phyloP scores from a whole-genome alignment of 1,140 invertebrate species.

The Chelonus insularis region DNA sequence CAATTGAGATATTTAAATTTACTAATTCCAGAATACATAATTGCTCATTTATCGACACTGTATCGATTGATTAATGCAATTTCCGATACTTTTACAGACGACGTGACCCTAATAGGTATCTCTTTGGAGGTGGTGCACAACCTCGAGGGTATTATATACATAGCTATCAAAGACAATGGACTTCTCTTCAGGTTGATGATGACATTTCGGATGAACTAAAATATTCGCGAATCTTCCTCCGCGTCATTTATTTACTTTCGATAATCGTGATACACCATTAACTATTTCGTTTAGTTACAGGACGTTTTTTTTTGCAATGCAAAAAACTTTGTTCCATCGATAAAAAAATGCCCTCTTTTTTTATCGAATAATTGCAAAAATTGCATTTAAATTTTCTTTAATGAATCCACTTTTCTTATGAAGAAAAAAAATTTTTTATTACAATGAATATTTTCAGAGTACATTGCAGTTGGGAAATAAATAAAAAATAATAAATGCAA shows the following conservation, averaged over 20 bases:
- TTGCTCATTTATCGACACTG: constrained; percentile 2
- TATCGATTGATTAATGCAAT: constrained; percentile 26
- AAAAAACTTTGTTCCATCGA: too few species aligned
- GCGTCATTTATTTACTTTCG: background rate
- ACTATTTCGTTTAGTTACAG: too few species aligned
- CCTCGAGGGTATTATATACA: background rate
- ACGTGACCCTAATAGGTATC: constrained; percentile 40
- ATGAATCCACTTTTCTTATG: too few species aligned
- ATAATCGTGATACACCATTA: background rate
- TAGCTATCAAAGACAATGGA: constrained; percentile 21
- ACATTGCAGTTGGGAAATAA: too few species aligned
- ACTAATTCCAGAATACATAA: constrained; percentile 4
- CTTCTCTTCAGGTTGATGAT: constrained; percentile 16
- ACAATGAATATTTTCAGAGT: too few species aligned
- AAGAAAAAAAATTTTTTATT: too few species aligned
- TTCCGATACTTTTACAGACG: constrained; percentile 42
- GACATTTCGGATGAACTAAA: constrained; percentile 21
- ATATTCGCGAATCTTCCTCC: constrained; percentile 20
- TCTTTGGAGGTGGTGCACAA: background rate
- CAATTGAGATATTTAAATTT: too few species aligned
- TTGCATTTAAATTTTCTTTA: too few species aligned
- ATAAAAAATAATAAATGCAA: too few species aligned
- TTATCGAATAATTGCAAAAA: too few species aligned
- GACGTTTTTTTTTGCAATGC: too few species aligned
- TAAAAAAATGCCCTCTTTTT: too few species aligned